Evolutionary conservation across 1,140 invertebrate species (phyloP).

Genomic region (Micrasema minimum): DNA sequence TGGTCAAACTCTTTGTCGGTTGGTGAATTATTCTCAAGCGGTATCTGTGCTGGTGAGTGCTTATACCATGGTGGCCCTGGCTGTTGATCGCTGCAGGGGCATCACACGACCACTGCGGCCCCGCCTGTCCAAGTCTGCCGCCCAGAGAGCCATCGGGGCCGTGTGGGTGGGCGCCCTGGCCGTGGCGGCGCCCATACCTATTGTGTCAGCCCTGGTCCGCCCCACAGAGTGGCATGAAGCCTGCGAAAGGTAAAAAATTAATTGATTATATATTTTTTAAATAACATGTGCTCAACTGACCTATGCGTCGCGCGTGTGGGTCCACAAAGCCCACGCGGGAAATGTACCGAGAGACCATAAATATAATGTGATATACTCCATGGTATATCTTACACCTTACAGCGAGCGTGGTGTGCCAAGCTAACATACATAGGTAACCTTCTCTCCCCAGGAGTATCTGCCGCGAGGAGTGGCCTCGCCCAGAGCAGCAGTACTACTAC

Average conservation of each 20-base stretch:
- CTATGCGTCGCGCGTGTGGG: too few relatives aligned
- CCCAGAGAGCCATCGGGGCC: slow-evolving; percentile 76
- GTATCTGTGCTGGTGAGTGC: slow-evolving; percentile 86
- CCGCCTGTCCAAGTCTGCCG: slow-evolving; percentile 77
- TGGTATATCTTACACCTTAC: too few relatives aligned
- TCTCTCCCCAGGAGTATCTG: slow-evolving; percentile 71
- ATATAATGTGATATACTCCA: too few relatives aligned
- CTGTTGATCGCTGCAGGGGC: slow-evolving; percentile 86
- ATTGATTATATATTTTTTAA: too few relatives aligned
- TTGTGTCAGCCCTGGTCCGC: slow-evolving; percentile 73
- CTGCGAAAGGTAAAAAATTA: slow-evolving; percentile 76
- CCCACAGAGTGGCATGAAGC: slow-evolving; percentile 69
- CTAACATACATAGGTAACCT: too few relatives aligned
- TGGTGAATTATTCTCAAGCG: slow-evolving; percentile 82
- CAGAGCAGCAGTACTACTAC: slow-evolving; percentile 75
- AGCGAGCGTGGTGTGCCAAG: too few relatives aligned
- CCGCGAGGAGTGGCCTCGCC: slow-evolving; percentile 71
- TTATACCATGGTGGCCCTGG: slow-evolving; percentile 87
- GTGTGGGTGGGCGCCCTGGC: slow-evolving; percentile 84
- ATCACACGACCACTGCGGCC: slow-evolving; percentile 89
- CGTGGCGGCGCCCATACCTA: slow-evolving; percentile 83
- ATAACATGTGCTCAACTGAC: too few relatives aligned
- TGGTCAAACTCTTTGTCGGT: slow-evolving; percentile 77
- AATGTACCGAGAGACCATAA: too few relatives aligned
- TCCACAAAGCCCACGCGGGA: too few relatives aligned